These are phyloP conservation scores for Porites lobata DNA, from an alignment of 92 coral and sea anemone species.

Conservation along the genomic window DNA sequence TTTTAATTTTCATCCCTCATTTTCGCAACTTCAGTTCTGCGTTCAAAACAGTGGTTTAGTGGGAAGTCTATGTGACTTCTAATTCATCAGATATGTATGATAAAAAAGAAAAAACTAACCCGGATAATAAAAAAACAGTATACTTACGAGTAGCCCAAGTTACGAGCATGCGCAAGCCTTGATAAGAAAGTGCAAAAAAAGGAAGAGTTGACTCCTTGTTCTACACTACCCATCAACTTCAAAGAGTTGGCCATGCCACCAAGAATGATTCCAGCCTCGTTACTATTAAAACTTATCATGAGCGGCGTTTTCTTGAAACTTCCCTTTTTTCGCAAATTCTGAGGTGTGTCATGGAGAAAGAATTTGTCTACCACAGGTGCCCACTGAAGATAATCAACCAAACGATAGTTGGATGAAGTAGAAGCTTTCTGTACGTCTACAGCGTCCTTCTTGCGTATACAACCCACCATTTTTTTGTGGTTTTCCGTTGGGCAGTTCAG, in stretches of 20 bases:
- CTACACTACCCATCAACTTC: slow-evolving; percentile 15
- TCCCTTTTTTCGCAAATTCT: slow-evolving; percentile 23
- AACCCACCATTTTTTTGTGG: not conserved
- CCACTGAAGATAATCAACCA: not conserved
- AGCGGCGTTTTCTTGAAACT: slow-evolving; percentile 40
- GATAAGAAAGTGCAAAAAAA: not conserved
- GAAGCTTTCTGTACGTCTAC: slow-evolving; percentile 5
- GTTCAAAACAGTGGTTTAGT: too few species aligned
- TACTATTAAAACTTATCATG: slow-evolving; percentile 59
- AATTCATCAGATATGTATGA: too few species aligned
- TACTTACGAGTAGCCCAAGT: not conserved
- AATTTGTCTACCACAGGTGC: slow-evolving; percentile 49
- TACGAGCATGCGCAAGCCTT: not conserved
- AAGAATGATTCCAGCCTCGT: slow-evolving; percentile 30
- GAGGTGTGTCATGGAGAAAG: slow-evolving; percentile 52
- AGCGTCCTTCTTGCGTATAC: slow-evolving; percentile 40
- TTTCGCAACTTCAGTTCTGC: too few species aligned
- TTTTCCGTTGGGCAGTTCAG: slow-evolving; percentile 29
- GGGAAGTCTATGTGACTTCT: too few species aligned
- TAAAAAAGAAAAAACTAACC: not conserved
- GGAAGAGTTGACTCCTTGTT: slow-evolving; percentile 5
- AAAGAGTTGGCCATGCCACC: not conserved
- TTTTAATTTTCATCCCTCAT: too few species aligned
- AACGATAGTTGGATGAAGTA: slow-evolving; percentile 13
- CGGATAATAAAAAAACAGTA: not conserved